Conservation (phyloP, 2,888 invertebrate genomes). For the Eurois occulta region DNA sequence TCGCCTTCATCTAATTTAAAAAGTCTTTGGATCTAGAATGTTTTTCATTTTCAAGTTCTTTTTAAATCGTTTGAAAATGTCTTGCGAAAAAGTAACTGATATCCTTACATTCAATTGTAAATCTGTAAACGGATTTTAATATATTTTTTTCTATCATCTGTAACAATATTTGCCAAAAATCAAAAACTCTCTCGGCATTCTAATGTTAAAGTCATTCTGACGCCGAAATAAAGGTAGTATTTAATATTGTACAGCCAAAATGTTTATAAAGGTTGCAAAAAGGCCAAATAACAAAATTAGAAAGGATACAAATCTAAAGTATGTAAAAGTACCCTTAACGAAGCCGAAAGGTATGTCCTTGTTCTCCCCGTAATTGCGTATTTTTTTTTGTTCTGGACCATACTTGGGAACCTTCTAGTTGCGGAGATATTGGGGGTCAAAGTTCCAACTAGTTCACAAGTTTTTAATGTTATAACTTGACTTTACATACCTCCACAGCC, state of each 20-base stretch:
- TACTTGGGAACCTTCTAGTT: no score
- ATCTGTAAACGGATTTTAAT: background rate
- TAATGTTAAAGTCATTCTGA: background rate
- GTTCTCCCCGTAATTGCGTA: no score
- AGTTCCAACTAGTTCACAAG: no score
- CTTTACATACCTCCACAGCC: no score
- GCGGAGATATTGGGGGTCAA: no score
- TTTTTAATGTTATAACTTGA: no score
- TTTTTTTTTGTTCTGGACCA: no score
- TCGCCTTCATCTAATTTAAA: slow-evolving; percentile 10
- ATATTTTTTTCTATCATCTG: background rate
- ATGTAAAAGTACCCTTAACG: no score
- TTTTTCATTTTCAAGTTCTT: background rate
- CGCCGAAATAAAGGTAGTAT: background rate
- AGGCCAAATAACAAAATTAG: no score
- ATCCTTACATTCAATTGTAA: background rate
- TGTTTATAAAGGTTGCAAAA: background rate
- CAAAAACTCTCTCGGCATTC: no score
- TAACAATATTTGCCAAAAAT: background rate
- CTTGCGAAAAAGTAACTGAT: background rate
- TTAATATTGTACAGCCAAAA: background rate
- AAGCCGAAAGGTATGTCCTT: no score
- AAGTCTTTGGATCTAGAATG: background rate
- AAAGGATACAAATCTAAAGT: no score
- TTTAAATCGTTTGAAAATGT: background rate